These are phyloP conservation scores for Rhinogobius similis DNA, from an alignment of 2,113 vertebrate species.

Conservation along the genomic window DNA sequence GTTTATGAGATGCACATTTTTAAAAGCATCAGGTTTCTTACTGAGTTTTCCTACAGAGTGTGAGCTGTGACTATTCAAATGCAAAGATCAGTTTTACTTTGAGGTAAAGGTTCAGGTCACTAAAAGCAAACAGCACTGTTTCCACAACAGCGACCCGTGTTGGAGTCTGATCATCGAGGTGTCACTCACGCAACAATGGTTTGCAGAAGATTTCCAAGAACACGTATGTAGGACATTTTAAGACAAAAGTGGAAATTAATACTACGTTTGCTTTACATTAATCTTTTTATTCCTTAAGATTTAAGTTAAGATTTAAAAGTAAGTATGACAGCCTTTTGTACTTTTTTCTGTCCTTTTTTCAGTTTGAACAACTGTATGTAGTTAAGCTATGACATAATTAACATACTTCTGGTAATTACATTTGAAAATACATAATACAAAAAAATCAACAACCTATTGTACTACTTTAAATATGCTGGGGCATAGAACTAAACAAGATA, in stretches of 20 bases:
- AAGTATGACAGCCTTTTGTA: background rate
- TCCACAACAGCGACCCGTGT: conserved; percentile 55
- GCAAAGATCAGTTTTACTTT: conserved; percentile 47
- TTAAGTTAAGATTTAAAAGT: no score
- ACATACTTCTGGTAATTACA: background rate
- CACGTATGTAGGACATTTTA: background rate
- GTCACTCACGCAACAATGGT: conserved; percentile 41
- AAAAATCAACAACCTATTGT: no score
- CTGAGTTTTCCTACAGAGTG: conserved; percentile 34
- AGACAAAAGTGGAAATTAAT: background rate
- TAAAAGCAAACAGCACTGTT: conserved; percentile 68
- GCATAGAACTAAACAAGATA: background rate
- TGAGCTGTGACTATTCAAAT: conserved; percentile 60
- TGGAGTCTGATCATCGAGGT: conserved; percentile 37
- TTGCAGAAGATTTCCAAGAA: background rate
- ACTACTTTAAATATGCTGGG: background rate
- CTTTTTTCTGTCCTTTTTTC: background rate
- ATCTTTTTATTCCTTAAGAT: no score
- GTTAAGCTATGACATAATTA: background rate
- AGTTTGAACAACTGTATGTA: background rate
- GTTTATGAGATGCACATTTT: conserved; percentile 17
- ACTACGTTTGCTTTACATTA: no score
- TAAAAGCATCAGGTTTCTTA: conserved; percentile 58
- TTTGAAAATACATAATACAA: background rate
- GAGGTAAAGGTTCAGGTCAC: conserved; percentile 47